phyloP scores from a whole-genome alignment of 2,113 vertebrate species.

The Coptodon rendalli region DNA sequence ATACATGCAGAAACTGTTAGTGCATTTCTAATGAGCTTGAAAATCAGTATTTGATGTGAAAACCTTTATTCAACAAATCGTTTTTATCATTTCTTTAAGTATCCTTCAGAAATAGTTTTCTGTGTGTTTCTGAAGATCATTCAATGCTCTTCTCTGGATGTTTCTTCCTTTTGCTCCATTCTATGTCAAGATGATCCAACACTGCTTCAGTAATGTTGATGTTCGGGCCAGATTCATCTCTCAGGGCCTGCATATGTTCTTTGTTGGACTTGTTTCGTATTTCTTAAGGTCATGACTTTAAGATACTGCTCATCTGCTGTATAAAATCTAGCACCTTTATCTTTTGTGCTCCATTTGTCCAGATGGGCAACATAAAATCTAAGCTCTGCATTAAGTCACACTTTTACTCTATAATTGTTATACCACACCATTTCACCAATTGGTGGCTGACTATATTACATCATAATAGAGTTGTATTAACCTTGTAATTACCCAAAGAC shows the following conservation, averaged over 20 bases:
- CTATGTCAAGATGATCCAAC: background rate
- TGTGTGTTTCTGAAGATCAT: background rate
- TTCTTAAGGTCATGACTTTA: background rate
- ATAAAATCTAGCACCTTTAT: background rate
- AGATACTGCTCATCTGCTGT: background rate
- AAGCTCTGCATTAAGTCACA: background rate
- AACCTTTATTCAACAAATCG: background rate
- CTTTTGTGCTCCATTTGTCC: background rate
- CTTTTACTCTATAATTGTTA: background rate
- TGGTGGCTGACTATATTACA: slow-evolving; percentile 8
- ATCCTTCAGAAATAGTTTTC: background rate
- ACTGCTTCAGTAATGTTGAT: background rate
- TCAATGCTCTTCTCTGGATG: background rate
- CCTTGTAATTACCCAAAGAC: background rate
- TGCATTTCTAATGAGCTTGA: background rate
- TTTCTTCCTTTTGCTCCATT: background rate
- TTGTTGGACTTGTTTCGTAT: background rate
- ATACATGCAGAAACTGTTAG: background rate
- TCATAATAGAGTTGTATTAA: background rate
- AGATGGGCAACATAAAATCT: background rate
- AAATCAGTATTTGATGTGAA: background rate
- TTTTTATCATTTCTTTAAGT: background rate
- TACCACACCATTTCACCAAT: background rate
- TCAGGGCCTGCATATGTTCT: background rate
- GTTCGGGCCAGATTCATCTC: background rate